Percentiles rank a stretch among this genome's conserved stretches.
Conservation (phyloP, 2,113 vertebrate species). For the Ginglymostoma cirratum region DNA sequence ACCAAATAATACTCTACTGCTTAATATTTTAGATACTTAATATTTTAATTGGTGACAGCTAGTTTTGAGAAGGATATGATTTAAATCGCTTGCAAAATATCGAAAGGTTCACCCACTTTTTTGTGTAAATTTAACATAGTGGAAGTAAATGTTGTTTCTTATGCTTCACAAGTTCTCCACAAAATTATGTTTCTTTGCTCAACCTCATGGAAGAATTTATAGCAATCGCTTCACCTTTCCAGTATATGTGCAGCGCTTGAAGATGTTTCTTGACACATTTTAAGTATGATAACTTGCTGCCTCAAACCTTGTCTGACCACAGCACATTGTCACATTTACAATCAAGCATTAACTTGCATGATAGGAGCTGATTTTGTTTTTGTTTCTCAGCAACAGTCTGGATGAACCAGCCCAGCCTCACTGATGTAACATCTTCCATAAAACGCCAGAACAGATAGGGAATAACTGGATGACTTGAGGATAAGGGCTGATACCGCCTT, state of each 20-base stretch:
- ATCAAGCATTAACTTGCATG: slow-evolving; percentile 20
- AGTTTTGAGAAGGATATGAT: neutral
- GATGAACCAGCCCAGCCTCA: neutral
- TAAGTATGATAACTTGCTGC: slow-evolving; percentile 1
- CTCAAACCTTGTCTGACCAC: slow-evolving; percentile 3
- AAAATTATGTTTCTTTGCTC: neutral
- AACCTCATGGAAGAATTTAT: neutral
- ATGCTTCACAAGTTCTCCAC: neutral
- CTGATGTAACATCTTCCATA: neutral
- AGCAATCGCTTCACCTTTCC: neutral
- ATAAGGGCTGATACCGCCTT: neutral
- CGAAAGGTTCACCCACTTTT: neutral
- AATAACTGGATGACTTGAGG: neutral
- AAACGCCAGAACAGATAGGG: neutral
- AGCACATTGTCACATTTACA: neutral
- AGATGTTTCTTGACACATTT: neutral
- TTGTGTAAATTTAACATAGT: neutral
- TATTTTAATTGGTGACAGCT: neutral
- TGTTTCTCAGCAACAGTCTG: neutral
- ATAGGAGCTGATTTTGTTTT: slow-evolving; percentile 22
- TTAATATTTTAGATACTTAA: neutral
- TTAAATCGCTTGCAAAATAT: neutral
- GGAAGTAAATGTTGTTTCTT: neutral
- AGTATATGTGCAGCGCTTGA: too few species aligned
- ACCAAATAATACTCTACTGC: neutral